Percentiles rank a stretch among this genome's conserved stretches.
phyloP scores from a whole-genome alignment of 2,113 vertebrate genomes.

The Tetraodon nigroviridis region DNA sequence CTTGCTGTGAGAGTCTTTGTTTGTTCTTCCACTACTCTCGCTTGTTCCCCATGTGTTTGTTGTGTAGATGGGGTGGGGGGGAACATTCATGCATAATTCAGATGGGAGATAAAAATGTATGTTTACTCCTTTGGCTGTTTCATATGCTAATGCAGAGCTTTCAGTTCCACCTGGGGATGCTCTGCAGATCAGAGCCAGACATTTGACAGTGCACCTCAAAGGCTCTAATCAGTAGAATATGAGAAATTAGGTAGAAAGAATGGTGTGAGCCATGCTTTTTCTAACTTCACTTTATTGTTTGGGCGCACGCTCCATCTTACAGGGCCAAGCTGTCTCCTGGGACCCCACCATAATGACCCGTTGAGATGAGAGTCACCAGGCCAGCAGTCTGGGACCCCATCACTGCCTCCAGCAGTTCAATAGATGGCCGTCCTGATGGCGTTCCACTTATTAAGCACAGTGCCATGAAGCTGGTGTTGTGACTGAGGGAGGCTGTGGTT shows the following conservation, averaged over 20 bases:
- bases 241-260: slow-evolving; percentile 34
- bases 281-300: slow-evolving; percentile 38
- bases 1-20: slow-evolving; percentile 25
- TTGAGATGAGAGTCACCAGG: slow-evolving; percentile 55
- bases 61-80: slow-evolving; percentile 22
- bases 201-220: slow-evolving; percentile 47
- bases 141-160: slow-evolving; percentile 61
- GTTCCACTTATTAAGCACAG: slow-evolving; percentile 60
- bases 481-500: slow-evolving; percentile 33
- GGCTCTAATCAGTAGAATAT: slow-evolving; percentile 30
- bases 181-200: slow-evolving; percentile 46
- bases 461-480: slow-evolving; percentile 49
- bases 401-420: too few species aligned
- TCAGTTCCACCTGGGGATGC: slow-evolving; percentile 49
- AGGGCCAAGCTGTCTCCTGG: slow-evolving; percentile 32
- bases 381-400: too few species aligned
- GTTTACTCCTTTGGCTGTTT: slow-evolving; percentile 56
- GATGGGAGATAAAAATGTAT: slow-evolving; percentile 62
- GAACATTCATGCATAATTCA: slow-evolving; percentile 65
- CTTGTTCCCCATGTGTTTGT: slow-evolving; percentile 38
- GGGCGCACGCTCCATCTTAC: slow-evolving; percentile 20
- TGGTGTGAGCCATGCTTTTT: slow-evolving; percentile 26
- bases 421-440: slow-evolving; percentile 5
- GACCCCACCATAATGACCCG: slow-evolving; percentile 46
- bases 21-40: slow-evolving; percentile 44